A percentile compares a stretch with the other conserved stretches of the same genome.
phyloP scores from a whole-genome alignment of 2,888 invertebrate species.

The Taphrorychus bicolor region DNA sequence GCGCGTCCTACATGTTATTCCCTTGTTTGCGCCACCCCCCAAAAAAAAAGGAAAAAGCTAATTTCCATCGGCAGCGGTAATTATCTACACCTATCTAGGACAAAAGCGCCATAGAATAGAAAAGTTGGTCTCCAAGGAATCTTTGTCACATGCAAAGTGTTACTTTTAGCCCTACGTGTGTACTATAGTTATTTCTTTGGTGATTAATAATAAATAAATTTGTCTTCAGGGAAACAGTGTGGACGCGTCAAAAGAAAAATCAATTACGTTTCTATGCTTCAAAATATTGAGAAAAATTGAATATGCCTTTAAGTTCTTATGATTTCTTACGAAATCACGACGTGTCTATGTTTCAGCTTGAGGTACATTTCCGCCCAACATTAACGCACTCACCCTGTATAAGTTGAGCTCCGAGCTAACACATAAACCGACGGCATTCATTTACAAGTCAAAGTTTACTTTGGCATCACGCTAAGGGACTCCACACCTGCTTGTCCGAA shows the following conservation, averaged over 20 bases:
- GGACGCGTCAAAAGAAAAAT: not conserved
- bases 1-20: not conserved
- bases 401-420: conserved; percentile 7
- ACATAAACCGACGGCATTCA: conserved; percentile 53
- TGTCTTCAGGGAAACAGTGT: not conserved
- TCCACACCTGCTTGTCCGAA: conserved; percentile 53
- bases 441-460: conserved; percentile 57
- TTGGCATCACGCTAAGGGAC: conserved; percentile 59
- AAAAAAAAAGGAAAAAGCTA: not conserved
- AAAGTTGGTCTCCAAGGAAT: conserved; percentile 38
- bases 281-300: too few relatives aligned
- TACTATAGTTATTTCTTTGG: conserved; percentile 1
- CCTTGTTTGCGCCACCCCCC: not conserved
- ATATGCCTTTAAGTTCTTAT: too few relatives aligned
- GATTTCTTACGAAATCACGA: too few relatives aligned
- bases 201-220: conserved; percentile 13
- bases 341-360: too few relatives aligned
- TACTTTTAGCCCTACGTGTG: conserved; percentile 26
- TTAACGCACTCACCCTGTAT: conserved; percentile 1
- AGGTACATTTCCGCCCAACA: too few relatives aligned
- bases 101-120: conserved; percentile 13
- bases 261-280: not conserved
- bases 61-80: not conserved
- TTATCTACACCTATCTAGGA: conserved; percentile 22
- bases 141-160: conserved; percentile 32